A percentile compares a stretch with the other conserved stretches of the same genome.
These are phyloP conservation scores for Synergus umbraculus DNA, from an alignment of 2,888 invertebrate genomes.

Conservation along the genomic window DNA sequence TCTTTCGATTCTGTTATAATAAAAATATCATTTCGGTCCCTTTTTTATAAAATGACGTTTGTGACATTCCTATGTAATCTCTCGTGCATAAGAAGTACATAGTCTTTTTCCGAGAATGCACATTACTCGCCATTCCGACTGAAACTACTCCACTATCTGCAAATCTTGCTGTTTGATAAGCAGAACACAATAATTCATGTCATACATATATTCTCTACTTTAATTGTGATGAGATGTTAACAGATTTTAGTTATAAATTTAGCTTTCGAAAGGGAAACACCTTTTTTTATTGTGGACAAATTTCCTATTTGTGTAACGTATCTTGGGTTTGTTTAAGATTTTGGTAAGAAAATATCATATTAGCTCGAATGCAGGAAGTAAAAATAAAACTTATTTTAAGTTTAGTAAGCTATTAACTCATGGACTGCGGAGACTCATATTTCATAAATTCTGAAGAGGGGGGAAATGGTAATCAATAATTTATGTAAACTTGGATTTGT, in stretches of 20 bases:
- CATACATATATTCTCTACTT: neutral
- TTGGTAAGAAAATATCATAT: neutral
- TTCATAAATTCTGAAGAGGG: neutral
- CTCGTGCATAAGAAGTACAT: neutral
- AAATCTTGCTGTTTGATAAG: conserved; percentile 33
- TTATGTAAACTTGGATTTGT: neutral
- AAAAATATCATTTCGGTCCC: neutral
- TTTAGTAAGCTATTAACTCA: neutral
- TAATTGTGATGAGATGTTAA: neutral
- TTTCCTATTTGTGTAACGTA: neutral
- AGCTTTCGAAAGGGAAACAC: neutral
- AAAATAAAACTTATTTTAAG: conserved; percentile 11
- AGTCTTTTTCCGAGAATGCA: conserved; percentile 5
- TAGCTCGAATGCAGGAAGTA: neutral
- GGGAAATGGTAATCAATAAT: neutral
- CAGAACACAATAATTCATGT: conserved; percentile 6
- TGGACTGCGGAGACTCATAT: neutral
- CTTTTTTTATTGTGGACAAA: neutral
- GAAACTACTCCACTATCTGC: conserved; percentile 5
- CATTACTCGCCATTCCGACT: conserved; percentile 30
- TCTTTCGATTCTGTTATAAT: neutral
- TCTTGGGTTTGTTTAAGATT: neutral
- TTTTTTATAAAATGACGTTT: neutral
- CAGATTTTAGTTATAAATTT: neutral
- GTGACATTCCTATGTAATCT: too few relatives aligned